These are phyloP conservation scores for Nyctereutes procyonoides DNA, from an alignment of 2,113 vertebrate species.

Conservation along the genomic window DNA sequence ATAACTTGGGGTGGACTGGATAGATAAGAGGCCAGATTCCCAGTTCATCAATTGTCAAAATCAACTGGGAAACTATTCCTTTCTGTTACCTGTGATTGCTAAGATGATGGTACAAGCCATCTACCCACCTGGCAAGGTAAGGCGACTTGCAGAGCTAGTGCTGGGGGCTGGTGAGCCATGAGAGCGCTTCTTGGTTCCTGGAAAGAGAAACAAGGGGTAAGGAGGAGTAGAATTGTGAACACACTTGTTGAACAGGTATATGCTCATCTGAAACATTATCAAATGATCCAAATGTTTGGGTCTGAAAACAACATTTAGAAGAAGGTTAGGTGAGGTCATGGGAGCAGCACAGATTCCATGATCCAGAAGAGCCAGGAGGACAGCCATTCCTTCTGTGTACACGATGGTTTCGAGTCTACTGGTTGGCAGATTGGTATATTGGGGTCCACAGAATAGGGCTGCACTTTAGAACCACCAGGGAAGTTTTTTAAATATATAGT, in stretches of 20 bases:
- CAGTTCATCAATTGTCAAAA: not conserved
- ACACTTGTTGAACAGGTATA: not conserved
- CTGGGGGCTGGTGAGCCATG: conserved; percentile 63
- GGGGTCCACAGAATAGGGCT: not conserved
- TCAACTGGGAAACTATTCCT: not conserved
- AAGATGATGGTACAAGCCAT: fast-evolving
- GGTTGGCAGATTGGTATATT: not conserved
- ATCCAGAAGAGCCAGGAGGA: not conserved
- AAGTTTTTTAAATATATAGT: not conserved
- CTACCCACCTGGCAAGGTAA: conserved; percentile 86
- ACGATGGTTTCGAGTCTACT: not conserved
- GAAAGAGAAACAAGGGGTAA: conserved; percentile 65
- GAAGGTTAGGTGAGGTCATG: not conserved
- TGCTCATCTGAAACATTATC: not conserved
- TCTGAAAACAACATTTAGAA: not conserved
- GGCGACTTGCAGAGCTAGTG: conserved; percentile 70
- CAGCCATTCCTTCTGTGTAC: fast-evolving
- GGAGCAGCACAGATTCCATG: fast-evolving
- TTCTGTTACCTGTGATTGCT: not conserved
- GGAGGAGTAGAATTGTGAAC: not conserved
- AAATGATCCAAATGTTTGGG: not conserved
- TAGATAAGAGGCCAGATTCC: not conserved
- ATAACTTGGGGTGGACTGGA: not conserved
- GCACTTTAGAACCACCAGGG: not conserved
- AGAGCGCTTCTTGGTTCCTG: conserved; percentile 76